These are phyloP conservation scores for Nomada ferruginata DNA, from an alignment of 2,888 invertebrate genomes.

Conservation along the genomic window DNA sequence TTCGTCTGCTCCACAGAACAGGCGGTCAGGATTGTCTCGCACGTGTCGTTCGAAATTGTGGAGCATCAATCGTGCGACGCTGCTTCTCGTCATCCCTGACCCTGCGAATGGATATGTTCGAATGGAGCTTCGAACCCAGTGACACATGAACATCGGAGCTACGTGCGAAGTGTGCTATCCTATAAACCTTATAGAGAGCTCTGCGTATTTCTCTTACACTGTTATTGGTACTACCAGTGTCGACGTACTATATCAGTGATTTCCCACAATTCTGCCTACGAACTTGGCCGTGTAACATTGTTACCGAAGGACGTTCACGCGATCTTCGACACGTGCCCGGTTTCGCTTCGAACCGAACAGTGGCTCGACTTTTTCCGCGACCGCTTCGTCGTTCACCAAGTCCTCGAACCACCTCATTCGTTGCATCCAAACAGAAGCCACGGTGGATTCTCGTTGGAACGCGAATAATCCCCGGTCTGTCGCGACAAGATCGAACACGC, in stretches of 20 bases:
- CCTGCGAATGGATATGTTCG: background rate
- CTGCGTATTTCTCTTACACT: background rate
- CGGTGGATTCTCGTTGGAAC: background rate
- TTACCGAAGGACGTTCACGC: background rate
- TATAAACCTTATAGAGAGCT: background rate
- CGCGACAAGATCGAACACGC: slow-evolving; percentile 3
- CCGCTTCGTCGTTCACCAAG: background rate
- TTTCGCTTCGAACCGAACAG: background rate
- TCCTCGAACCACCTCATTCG: background rate
- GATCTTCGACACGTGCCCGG: slow-evolving; percentile 9
- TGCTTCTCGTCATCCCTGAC: background rate
- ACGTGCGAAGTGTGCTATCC: background rate
- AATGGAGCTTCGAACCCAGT: background rate
- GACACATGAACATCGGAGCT: background rate
- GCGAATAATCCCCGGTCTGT: background rate
- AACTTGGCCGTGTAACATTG: background rate
- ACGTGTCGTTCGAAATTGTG: slow-evolving; percentile 26
- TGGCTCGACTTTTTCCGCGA: slow-evolving; percentile 12
- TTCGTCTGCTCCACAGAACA: background rate
- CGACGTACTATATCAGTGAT: background rate
- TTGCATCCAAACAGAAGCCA: background rate
- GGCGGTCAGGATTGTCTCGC: slow-evolving; percentile 6
- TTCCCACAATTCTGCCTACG: background rate
- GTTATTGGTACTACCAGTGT: background rate
- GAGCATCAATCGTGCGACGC: background rate